These are phyloP conservation scores for Mythimna ferrago DNA, from an alignment of 2,888 invertebrate species.

Conservation along the genomic window DNA sequence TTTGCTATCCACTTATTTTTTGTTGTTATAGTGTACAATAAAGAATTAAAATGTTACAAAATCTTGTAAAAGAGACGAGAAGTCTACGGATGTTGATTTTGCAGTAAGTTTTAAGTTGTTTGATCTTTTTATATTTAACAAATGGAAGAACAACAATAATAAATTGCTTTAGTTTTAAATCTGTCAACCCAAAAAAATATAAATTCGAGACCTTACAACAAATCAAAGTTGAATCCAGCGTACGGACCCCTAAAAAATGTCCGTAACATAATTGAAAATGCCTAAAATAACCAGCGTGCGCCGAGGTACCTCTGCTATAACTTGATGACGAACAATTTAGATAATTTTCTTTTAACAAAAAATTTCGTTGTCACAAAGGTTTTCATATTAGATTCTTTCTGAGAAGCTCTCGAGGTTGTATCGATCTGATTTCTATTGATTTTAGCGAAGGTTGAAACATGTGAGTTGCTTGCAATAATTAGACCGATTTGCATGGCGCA, in stretches of 20 bases:
- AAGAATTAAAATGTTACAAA: no score
- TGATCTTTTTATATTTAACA: not conserved
- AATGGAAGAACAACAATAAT: not conserved
- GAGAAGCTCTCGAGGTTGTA: slow-evolving; percentile 36
- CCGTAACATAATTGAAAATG: slow-evolving; percentile 86
- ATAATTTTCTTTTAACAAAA: slow-evolving; percentile 75
- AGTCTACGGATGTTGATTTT: not conserved
- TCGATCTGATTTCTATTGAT: slow-evolving; percentile 47
- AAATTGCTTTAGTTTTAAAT: not conserved
- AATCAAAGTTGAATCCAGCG: not conserved
- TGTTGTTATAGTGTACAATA: no score
- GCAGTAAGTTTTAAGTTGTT: not conserved
- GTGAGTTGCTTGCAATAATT: slow-evolving; percentile 11
- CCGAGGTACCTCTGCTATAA: slow-evolving; percentile 73
- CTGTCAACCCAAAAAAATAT: not conserved
- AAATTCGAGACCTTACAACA: not conserved
- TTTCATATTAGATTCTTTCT: slow-evolving; percentile 46
- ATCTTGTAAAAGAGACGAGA: no score
- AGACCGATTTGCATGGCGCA: not conserved
- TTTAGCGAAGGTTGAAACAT: slow-evolving; percentile 17
- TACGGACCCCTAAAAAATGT: slow-evolving; percentile 52
- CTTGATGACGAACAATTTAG: slow-evolving; percentile 77
- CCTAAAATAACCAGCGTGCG: slow-evolving; percentile 81
- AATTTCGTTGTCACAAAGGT: slow-evolving; percentile 69
- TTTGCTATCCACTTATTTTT: no score